These are phyloP conservation scores for Amphiprion clarkii DNA, from an alignment of 2,797 vertebrate genomes.

Conservation along the genomic window DNA sequence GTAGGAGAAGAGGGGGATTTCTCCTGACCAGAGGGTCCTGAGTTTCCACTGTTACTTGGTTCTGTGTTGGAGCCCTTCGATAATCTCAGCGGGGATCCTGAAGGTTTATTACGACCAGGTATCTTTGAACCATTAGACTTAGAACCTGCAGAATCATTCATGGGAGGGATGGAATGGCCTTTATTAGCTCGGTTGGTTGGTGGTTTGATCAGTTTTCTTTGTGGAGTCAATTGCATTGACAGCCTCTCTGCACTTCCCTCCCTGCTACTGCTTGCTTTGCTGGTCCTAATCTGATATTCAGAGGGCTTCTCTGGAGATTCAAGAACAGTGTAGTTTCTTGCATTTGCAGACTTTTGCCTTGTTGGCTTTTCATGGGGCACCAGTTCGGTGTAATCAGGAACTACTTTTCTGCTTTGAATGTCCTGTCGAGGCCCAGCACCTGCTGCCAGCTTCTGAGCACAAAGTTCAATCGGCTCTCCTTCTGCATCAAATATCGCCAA, in stretches of 20 bases:
- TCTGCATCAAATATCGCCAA: constrained; percentile 88
- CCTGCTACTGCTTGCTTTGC: constrained; percentile 62
- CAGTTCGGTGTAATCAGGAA: constrained; percentile 78
- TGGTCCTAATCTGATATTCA: constrained; percentile 69
- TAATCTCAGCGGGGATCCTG: constrained; percentile 84
- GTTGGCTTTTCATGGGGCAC: constrained; percentile 83
- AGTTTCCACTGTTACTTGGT: constrained; percentile 58
- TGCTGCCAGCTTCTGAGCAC: constrained; percentile 82
- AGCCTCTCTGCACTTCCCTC: constrained; percentile 73
- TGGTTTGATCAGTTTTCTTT: constrained; percentile 84
- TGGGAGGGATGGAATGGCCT: constrained; percentile 75
- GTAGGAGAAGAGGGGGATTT: constrained; percentile 83
- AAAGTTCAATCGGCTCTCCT: constrained; percentile 89
- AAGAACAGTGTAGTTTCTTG: constrained; percentile 79
- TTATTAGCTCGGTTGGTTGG: constrained; percentile 72
- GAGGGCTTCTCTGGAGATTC: constrained; percentile 83
- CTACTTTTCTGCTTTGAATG: constrained; percentile 71
- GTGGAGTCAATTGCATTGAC: constrained; percentile 75
- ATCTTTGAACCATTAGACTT: constrained; percentile 87
- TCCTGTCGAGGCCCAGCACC: constrained; percentile 75
- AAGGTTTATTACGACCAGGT: constrained; percentile 84
- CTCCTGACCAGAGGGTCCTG: constrained; percentile 74
- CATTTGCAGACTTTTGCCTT: constrained; percentile 75
- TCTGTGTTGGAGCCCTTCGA: constrained; percentile 72
- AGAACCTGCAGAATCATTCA: constrained; percentile 69